Evolutionary conservation across 2,797 vertebrate species (phyloP).

Genomic region (Peromyscus melanophrys): DNA sequence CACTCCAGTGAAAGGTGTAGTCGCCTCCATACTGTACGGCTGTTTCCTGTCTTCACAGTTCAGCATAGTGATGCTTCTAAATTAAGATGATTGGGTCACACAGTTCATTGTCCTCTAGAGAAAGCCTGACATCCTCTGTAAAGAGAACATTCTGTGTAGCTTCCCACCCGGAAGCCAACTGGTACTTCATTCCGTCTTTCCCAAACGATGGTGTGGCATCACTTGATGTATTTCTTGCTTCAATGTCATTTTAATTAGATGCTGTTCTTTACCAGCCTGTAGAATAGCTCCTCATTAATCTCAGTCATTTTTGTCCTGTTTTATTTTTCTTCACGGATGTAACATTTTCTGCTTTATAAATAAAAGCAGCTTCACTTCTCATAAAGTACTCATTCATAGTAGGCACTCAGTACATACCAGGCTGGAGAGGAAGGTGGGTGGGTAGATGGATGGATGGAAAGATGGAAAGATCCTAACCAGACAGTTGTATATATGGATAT

Average conservation of each 20-base stretch:
- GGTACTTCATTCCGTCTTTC: background rate
- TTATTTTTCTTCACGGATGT: constrained; percentile 40
- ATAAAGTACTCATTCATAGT: background rate
- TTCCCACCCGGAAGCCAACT: background rate
- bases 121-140: background rate
- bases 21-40: background rate
- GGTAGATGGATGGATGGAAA: too few relatives aligned
- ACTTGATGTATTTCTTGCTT: constrained; percentile 41
- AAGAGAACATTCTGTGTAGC: background rate
- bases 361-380: constrained; percentile 1
- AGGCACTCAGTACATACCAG: background rate
- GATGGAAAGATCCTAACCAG: background rate
- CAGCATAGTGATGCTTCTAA: background rate
- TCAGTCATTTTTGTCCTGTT: background rate
- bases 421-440: background rate
- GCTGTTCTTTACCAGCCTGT: background rate
- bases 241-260: constrained; percentile 38
- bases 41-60: constrained; percentile 12
- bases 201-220: background rate
- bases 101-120: background rate
- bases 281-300: background rate
- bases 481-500: background rate
- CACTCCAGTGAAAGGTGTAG: background rate
- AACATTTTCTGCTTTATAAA: background rate
- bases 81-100: background rate